phyloP scores from a whole-genome alignment of 1,140 invertebrate species.

The Magallana ariakensis region DNA sequence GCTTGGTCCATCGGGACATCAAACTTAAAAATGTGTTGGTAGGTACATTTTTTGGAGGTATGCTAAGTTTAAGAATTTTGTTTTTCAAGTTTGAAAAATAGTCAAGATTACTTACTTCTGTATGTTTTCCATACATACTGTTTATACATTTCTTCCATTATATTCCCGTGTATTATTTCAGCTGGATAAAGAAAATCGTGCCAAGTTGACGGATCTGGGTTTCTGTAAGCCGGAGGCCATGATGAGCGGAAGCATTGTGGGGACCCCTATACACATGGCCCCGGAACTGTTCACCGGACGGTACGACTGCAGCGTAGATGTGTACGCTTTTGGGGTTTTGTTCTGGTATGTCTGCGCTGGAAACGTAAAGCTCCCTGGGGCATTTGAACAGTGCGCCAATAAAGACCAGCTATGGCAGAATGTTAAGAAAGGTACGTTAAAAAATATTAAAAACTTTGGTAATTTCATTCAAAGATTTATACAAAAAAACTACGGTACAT shows the following conservation, averaged over 20 bases:
- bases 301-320: conserved; percentile 92
- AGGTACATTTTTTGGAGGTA: conserved; percentile 55
- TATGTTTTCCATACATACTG: too few species aligned
- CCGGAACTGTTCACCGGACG: conserved; percentile 89
- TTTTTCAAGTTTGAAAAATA: too few species aligned
- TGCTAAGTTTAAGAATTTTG: too few species aligned
- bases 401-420: conserved; percentile 93
- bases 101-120: too few species aligned
- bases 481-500: too few species aligned
- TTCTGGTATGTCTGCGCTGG: conserved; percentile 96
- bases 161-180: conserved; percentile 60
- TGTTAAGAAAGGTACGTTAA: conserved; percentile 87
- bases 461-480: too few species aligned
- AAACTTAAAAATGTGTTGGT: conserved; percentile 94
- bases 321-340: conserved; percentile 94
- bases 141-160: too few species aligned
- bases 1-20: conserved; percentile 93
- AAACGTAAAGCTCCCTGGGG: conserved; percentile 87
- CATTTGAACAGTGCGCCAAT: conserved; percentile 92
- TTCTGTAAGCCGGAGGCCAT: conserved; percentile 95
- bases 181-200: conserved; percentile 87
- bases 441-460: not conserved
- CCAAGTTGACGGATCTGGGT: conserved; percentile 92
- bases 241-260: conserved; percentile 87
- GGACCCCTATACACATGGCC: conserved; percentile 95